Percentiles rank a stretch among this genome's conserved stretches.
phyloP scores from a whole-genome alignment of 2,888 invertebrate genomes.

The Spodoptera littoralis region DNA sequence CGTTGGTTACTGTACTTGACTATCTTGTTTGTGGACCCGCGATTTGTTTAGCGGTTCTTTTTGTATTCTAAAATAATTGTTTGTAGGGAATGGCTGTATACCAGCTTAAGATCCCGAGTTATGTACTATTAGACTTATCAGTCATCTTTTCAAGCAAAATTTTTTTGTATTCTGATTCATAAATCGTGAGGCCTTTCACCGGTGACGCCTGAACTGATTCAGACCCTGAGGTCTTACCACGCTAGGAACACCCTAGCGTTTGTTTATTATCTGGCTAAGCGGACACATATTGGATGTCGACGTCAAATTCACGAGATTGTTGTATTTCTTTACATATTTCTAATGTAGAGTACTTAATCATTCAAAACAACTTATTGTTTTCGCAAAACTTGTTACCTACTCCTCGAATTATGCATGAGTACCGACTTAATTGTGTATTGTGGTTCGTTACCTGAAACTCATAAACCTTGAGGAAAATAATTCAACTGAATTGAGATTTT shows the following conservation, averaged over 20 bases:
- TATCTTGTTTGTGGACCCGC: constrained; percentile 40
- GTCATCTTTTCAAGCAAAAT: too few species aligned
- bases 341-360: not conserved
- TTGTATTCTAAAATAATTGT: constrained; percentile 28
- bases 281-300: too few species aligned
- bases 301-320: too few species aligned
- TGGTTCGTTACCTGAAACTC: constrained; percentile 7
- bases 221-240: too few species aligned
- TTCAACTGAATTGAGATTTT: too few species aligned
- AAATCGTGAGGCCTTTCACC: too few species aligned
- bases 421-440: not conserved
- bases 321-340: too few species aligned
- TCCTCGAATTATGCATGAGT: constrained; percentile 3
- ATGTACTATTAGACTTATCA: not conserved
- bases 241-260: too few species aligned
- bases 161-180: too few species aligned
- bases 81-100: not conserved
- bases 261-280: too few species aligned
- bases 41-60: constrained; percentile 27
- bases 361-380: constrained; percentile 14
- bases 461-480: constrained; percentile 1
- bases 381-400: not conserved
- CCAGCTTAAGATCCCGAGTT: not conserved
- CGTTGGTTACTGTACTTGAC: constrained; percentile 50
- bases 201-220: too few species aligned